A percentile compares a stretch with the other conserved stretches of the same genome.
phyloP scores from a whole-genome alignment of 2,888 invertebrate species.

The Drosophila crucigera region DNA sequence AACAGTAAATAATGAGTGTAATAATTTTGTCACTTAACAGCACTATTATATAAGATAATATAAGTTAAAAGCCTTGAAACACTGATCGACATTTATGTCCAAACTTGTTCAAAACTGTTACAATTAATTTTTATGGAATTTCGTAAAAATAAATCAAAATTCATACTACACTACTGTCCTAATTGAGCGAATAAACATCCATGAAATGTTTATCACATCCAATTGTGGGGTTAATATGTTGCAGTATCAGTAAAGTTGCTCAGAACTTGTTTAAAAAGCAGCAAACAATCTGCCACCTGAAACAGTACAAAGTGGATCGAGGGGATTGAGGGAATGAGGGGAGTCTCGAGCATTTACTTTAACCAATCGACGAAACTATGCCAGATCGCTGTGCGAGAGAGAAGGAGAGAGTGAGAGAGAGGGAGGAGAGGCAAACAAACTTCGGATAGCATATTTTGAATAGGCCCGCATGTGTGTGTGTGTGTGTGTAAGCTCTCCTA shows the following conservation, averaged over 20 bases:
- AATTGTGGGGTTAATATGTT: slow-evolving; percentile 18
- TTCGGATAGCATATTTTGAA: slow-evolving; percentile 10
- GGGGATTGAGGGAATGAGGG: background rate
- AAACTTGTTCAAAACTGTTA: background rate
- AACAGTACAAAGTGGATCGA: background rate
- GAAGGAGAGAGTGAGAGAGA: background rate
- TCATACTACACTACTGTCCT: background rate
- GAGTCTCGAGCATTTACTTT: slow-evolving; percentile 41
- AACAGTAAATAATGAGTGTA: slow-evolving; percentile 29
- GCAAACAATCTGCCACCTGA: slow-evolving; percentile 1
- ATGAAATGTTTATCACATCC: slow-evolving; percentile 6
- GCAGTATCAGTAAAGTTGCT: slow-evolving; percentile 3
- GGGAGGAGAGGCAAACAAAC: slow-evolving; percentile 3
- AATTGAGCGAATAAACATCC: background rate
- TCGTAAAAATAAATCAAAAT: background rate
- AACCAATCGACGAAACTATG: slow-evolving; percentile 36
- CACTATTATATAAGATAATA: slow-evolving; percentile 23
- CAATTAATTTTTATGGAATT: background rate
- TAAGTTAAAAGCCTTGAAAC: slow-evolving; percentile 25
- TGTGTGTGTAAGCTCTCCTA: slow-evolving; percentile 14
- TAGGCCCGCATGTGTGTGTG: slow-evolving; percentile 1
- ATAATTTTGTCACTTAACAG: slow-evolving; percentile 62
- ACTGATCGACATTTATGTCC: slow-evolving; percentile 6
- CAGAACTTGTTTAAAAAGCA: slow-evolving; percentile 18
- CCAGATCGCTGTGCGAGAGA: slow-evolving; percentile 10